Evolutionary conservation across 1,140 invertebrate species (phyloP).

Genomic region (Cydia strobilella): DNA sequence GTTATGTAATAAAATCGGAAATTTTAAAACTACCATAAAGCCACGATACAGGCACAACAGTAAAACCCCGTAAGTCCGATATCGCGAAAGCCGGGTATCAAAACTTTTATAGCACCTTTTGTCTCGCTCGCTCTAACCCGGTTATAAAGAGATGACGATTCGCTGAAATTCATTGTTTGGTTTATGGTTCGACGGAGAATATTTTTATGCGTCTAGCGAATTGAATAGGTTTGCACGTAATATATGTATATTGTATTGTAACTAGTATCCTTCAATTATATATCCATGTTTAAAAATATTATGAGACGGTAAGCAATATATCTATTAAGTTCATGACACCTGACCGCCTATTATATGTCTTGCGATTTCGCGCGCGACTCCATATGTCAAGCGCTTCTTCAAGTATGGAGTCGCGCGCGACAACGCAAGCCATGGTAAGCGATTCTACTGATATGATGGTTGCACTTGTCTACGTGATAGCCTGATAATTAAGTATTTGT

Average conservation of each 20-base stretch:
- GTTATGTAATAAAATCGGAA: slow-evolving; percentile 31
- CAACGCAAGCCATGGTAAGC: too few relatives aligned
- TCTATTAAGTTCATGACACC: too few relatives aligned
- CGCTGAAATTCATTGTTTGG: slow-evolving; percentile 45
- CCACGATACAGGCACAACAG: slow-evolving; percentile 29
- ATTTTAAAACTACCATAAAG: slow-evolving; percentile 30
- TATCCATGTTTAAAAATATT: too few relatives aligned
- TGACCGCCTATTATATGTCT: too few relatives aligned
- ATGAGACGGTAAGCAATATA: too few relatives aligned
- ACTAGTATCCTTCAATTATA: background rate
- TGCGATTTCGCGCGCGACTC: too few relatives aligned
- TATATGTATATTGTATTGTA: background rate
- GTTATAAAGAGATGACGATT: slow-evolving; percentile 33
- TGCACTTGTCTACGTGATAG: too few relatives aligned
- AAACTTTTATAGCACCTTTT: slow-evolving; percentile 36
- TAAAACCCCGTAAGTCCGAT: slow-evolving; percentile 34
- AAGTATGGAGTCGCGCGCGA: too few relatives aligned
- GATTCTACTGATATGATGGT: too few relatives aligned
- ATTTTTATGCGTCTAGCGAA: slow-evolving; percentile 32
- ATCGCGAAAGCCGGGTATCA: slow-evolving; percentile 34
- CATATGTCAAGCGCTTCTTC: too few relatives aligned
- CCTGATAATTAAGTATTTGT: too few relatives aligned
- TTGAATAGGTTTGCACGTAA: slow-evolving; percentile 12
- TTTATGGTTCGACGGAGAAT: slow-evolving; percentile 46
- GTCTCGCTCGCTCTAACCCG: slow-evolving; percentile 34